Base-by-base conservation (phyloP, 2,113 vertebrate species). In the Haplochromis burtoni region DNA sequence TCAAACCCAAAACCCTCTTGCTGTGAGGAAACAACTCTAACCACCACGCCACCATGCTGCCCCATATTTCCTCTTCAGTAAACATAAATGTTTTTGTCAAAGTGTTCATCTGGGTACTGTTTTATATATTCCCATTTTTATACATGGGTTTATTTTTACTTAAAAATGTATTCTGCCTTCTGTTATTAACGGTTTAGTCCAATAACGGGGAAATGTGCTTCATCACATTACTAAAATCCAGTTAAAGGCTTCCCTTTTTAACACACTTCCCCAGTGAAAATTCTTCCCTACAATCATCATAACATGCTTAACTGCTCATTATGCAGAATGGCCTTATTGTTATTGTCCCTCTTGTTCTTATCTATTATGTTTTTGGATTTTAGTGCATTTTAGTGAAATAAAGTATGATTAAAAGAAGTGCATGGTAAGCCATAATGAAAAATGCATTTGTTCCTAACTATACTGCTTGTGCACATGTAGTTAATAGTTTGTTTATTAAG, bases 61-160 rank as follows among this genome's bases (percentile, higher is more conserved):
- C 57, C 57, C 0, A 40, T 0, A 14, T 21, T 14, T 40, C 63
- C n/a, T 21, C 35, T 40, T 40, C n/a, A 24, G n/a, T 40, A 21
- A 68, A 68, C 35, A 68, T 68, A 14, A 68, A 40, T 21, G 5
- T 14, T 68, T 1, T 35, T 66, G 61, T 66, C 61, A n/a, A 12
- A 13, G 16, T 63, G 5, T 63, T 63, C 61, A 66, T 66, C 31
- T 66, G 3, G 33, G 33, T 19, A 63, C 59, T n/a, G 61, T 38
- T 68, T 68, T 40, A 40, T 68, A 68, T 14, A 24, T 68, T 68
- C 19, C 33, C 3, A 13, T 66, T 66, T n/a, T n/a, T 38, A 66
- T 38, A 21, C 7, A 66, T 38, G 11, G 16, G 57, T 61, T 61
- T 11, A 33, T 33, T 17, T 13, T 66, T n/a, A 66, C 61, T 66